These are phyloP conservation scores for Campodea augens DNA, from an alignment of 1,140 invertebrate genomes.

Conservation along the genomic window DNA sequence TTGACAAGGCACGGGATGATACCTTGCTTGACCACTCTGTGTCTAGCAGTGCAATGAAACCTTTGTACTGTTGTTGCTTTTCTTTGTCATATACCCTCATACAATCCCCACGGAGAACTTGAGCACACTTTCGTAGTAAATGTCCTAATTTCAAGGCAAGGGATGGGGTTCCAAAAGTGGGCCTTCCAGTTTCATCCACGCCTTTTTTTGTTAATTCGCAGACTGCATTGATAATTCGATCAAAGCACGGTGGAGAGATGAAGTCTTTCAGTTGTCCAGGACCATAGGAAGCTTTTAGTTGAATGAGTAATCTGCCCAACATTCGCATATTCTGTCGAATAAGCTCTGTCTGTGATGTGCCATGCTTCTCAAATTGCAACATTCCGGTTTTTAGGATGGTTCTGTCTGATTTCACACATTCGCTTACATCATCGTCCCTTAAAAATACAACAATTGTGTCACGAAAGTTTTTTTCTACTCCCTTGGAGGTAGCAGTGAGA, in stretches of 20 bases:
- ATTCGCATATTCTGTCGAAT: background rate
- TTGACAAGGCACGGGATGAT: background rate
- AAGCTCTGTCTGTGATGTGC: background rate
- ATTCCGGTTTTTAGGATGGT: background rate
- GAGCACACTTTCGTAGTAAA: background rate
- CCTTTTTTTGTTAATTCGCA: background rate
- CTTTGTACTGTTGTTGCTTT: background rate
- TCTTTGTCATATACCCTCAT: background rate
- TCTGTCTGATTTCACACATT: background rate
- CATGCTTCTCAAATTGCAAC: background rate
- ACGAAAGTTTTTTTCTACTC: background rate
- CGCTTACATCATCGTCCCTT: background rate
- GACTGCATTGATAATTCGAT: background rate
- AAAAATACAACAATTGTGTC: background rate
- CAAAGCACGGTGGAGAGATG: background rate
- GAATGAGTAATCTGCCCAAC: background rate
- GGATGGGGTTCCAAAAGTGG: too few species aligned
- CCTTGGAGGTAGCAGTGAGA: too few species aligned
- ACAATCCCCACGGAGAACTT: background rate
- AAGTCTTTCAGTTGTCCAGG: background rate
- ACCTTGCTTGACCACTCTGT: background rate
- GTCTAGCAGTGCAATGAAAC: background rate
- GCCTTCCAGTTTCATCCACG: too few species aligned
- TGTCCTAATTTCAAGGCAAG: background rate
- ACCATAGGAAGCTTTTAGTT: background rate